These are phyloP conservation scores for Strix occidentalis DNA, from an alignment of 2,797 vertebrate genomes.

Conservation along the genomic window DNA sequence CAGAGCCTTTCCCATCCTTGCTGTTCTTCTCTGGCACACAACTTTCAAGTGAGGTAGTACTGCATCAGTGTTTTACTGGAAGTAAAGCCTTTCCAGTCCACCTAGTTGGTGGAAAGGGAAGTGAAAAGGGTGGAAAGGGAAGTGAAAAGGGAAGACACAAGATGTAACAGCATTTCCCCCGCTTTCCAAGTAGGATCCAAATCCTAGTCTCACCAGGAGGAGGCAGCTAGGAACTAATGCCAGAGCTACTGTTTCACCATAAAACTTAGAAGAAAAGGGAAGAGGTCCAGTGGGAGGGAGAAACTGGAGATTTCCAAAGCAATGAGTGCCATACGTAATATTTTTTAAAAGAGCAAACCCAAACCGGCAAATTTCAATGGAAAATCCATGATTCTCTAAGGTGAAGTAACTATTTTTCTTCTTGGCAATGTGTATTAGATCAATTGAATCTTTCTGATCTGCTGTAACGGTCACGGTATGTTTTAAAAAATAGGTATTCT, in stretches of 20 bases:
- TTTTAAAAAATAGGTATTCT: neutral
- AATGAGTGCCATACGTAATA: neutral
- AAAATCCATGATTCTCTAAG: neutral
- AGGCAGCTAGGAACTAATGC: neutral
- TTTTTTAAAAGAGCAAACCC: neutral
- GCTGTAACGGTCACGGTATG: fast-evolving
- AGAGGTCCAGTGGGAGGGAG: neutral
- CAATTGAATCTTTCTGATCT: neutral
- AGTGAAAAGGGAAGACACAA: neutral
- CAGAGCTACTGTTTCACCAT: neutral
- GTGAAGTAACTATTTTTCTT: neutral
- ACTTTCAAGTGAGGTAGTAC: neutral
- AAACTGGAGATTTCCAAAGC: neutral
- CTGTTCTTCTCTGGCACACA: neutral
- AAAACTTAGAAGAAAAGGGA: neutral
- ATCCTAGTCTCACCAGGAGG: neutral
- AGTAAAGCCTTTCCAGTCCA: neutral
- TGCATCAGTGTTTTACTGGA: neutral
- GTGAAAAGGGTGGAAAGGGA: too few species aligned
- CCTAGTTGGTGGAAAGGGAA: neutral
- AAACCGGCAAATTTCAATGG: neutral
- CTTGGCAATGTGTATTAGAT: neutral
- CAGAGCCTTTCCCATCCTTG: neutral
- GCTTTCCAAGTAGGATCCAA: neutral
- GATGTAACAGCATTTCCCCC: neutral